phyloP scores from a whole-genome alignment of 2,797 vertebrate species.

The Catamblyrhynchus diadema region DNA sequence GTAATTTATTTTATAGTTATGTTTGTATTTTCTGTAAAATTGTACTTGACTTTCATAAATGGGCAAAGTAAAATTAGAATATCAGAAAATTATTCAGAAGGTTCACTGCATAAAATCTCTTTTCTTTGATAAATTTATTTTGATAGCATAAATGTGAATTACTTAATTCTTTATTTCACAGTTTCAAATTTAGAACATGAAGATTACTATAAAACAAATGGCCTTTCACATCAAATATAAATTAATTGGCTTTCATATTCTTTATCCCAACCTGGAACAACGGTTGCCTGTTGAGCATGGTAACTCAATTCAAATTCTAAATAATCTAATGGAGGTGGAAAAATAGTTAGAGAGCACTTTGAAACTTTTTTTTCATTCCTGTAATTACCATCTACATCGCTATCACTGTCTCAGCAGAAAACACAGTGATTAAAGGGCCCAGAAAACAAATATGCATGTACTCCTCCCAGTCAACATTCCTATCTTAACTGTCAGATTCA shows the following conservation, averaged over 20 bases:
- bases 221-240: background rate
- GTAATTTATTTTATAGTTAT: background rate
- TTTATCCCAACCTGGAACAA: background rate
- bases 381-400: background rate
- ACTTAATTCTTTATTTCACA: background rate
- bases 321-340: background rate
- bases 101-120: background rate
- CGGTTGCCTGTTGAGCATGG: background rate
- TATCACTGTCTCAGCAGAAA: background rate
- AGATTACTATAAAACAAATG: background rate
- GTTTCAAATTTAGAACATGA: background rate
- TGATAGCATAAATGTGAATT: background rate
- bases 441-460: background rate
- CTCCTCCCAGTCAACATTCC: background rate
- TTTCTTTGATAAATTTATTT: background rate
- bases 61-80: background rate
- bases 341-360: conserved; percentile 15
- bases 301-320: conserved; percentile 19
- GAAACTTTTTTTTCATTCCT: background rate
- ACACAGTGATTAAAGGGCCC: background rate
- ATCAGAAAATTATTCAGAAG: background rate
- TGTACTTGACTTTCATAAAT: background rate
- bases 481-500: background rate
- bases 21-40: conserved; percentile 11
- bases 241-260: background rate